A percentile compares a stretch with the other conserved stretches of the same genome.
phyloP scores from a whole-genome alignment of 2,888 invertebrate species.

The Galerucella nymphaeae region DNA sequence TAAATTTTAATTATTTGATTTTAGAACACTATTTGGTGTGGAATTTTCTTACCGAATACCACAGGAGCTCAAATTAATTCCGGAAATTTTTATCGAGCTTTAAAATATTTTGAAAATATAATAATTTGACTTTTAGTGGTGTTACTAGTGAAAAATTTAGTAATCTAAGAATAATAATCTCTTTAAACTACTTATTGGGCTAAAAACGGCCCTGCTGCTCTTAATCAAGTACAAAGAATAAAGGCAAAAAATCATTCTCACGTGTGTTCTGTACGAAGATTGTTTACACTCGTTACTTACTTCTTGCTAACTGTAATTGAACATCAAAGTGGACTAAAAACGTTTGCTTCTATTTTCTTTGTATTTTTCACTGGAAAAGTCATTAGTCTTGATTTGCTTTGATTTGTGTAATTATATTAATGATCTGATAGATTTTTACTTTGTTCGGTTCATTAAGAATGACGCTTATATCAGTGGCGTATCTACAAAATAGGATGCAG shows the following conservation, averaged over 20 bases:
- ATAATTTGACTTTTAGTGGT: too few species aligned
- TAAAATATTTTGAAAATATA: too few species aligned
- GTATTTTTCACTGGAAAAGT: neutral
- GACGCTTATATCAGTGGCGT: neutral
- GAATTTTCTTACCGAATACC: too few species aligned
- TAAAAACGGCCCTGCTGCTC: neutral
- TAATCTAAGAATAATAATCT: too few species aligned
- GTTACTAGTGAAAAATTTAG: too few species aligned
- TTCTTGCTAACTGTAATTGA: constrained; percentile 8
- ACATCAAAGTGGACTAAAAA: neutral
- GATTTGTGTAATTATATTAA: neutral
- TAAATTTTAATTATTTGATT: too few species aligned
- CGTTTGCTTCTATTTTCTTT: neutral
- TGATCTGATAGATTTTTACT: neutral
- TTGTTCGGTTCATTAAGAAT: neutral
- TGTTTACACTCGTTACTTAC: constrained; percentile 3
- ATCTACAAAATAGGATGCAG: neutral
- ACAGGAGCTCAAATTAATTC: too few species aligned
- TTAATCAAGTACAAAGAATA: neutral
- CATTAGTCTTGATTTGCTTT: neutral
- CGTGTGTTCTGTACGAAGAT: constrained; percentile 2
- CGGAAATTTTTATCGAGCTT: too few species aligned
- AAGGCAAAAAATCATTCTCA: neutral
- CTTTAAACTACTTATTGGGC: neutral
- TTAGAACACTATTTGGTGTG: too few species aligned